Evolutionary conservation across 1,140 invertebrate genomes (phyloP).

Genomic region (Myzus persicae): DNA sequence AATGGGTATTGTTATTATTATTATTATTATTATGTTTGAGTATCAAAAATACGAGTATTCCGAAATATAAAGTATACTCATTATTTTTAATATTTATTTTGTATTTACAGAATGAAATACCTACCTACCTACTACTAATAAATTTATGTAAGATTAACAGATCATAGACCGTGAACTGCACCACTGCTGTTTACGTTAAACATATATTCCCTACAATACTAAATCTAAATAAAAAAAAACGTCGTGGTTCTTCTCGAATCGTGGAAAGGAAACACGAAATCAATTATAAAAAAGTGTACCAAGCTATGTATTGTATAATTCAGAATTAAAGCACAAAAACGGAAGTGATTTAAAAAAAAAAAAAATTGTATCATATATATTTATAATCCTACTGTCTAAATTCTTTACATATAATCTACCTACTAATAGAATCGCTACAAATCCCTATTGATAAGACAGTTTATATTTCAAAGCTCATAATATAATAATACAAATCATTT

Average conservation of each 20-base stretch:
- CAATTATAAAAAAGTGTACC: too few species aligned
- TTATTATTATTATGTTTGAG: not conserved
- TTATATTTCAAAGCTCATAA: not conserved
- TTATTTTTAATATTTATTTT: not conserved
- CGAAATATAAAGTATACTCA: not conserved
- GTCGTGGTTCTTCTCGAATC: too few species aligned
- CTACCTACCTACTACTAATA: too few species aligned
- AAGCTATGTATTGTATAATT: too few species aligned
- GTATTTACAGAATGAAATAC: not conserved
- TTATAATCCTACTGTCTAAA: not conserved
- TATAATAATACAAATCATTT: not conserved
- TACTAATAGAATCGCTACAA: not conserved
- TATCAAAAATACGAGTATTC: not conserved
- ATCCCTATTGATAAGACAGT: not conserved
- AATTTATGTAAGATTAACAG: not conserved
- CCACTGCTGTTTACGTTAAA: too few species aligned
- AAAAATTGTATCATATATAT: too few species aligned
- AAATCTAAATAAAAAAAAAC: too few species aligned
- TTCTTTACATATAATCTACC: not conserved
- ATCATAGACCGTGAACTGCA: not conserved
- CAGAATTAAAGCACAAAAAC: too few species aligned
- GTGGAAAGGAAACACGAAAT: too few species aligned
- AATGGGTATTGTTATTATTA: not conserved
- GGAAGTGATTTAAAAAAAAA: too few species aligned
- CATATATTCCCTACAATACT: too few species aligned